Conservation (phyloP, 2,797 vertebrate genomes). For the Alectoris magna region DNA sequence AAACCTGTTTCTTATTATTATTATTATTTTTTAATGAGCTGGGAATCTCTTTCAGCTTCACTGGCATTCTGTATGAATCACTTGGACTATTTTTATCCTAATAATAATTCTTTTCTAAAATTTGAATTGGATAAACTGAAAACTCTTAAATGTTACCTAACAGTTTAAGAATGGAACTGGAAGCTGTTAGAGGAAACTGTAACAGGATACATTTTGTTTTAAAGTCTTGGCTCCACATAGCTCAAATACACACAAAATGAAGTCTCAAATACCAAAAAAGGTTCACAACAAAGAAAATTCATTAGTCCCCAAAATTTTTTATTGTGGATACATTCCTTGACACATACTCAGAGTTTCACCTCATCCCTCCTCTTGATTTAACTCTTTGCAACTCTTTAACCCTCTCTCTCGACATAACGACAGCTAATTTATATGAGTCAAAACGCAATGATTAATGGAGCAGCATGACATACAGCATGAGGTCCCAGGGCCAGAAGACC, state of each 20-base stretch:
- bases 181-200: neutral
- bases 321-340: neutral
- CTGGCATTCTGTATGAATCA: constrained; percentile 28
- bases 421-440: neutral
- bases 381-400: neutral
- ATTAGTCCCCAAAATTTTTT: neutral
- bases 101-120: neutral
- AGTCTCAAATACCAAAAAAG: neutral
- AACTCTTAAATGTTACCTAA: constrained; percentile 1
- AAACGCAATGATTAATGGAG: constrained; percentile 18
- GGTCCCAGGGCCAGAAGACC: neutral
- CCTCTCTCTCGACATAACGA: neutral
- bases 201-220: constrained; percentile 41
- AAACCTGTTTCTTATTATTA: neutral
- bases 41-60: constrained; percentile 20
- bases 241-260: neutral
- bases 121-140: neutral
- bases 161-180: constrained; percentile 14
- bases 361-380: neutral
- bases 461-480: constrained; percentile 19
- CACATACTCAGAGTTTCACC: neutral
- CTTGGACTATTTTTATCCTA: constrained; percentile 12
- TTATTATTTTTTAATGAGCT: neutral
- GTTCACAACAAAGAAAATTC: neutral
- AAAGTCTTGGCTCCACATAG: neutral